A percentile compares a stretch with the other conserved stretches of the same genome.
Evolutionary conservation across 2,888 invertebrate genomes (phyloP).

Genomic region (Coelinius sp.): DNA sequence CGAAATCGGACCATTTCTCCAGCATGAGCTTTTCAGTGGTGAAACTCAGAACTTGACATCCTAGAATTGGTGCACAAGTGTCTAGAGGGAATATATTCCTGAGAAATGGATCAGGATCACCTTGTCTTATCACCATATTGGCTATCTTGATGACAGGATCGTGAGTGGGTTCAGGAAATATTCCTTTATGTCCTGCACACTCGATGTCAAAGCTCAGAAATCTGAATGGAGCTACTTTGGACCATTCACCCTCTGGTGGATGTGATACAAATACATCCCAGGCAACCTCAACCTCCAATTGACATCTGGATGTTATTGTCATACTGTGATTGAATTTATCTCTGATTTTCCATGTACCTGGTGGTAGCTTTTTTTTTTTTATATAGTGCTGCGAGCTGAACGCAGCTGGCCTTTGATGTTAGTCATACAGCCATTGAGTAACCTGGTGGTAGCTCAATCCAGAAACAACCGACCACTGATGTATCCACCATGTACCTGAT

Average conservation of each 20-base stretch:
- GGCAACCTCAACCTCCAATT: conserved; percentile 91
- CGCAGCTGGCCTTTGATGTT: conserved; percentile 97
- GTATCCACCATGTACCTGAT: conserved; percentile 98
- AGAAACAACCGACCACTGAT: no score
- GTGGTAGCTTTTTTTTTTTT: no score
- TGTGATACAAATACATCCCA: conserved; percentile 92
- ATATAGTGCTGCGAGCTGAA: no score
- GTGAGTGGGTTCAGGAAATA: conserved; percentile 96
- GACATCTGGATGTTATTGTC: conserved; percentile 81
- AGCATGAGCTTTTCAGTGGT: conserved; percentile 81
- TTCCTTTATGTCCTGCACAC: conserved; percentile 96
- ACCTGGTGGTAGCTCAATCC: no score
- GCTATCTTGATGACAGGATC: conserved; percentile 99
- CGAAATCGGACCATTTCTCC: conserved; percentile 94
- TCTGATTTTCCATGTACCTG: conserved; percentile 81
- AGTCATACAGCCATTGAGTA: no score
- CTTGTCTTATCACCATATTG: conserved; percentile 95
- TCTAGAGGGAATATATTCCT: conserved; percentile 96
- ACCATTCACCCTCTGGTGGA: conserved; percentile 96
- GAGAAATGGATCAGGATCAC: conserved; percentile 89
- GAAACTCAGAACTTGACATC: conserved; percentile 90
- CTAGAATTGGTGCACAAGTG: conserved; percentile 95
- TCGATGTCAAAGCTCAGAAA: conserved; percentile 99
- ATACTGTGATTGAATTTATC: conserved; percentile 66
- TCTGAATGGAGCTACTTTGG: conserved; percentile 94